Percentiles rank a stretch among this genome's conserved stretches.
Conservation (phyloP, 2,797 vertebrate species). For the Apogon hyalosoma region DNA sequence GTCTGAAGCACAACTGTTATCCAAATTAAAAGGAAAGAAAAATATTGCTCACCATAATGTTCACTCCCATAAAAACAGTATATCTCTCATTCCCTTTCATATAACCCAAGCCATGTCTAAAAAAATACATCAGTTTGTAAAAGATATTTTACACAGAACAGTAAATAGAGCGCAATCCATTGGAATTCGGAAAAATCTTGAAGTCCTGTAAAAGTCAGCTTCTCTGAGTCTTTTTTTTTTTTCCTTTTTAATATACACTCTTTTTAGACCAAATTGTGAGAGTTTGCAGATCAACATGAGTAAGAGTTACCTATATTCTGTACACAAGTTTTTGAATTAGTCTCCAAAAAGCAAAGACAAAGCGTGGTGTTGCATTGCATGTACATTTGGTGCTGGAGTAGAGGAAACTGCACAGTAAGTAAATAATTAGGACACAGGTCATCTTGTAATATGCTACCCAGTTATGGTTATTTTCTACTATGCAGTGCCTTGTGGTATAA, state of each 20-base stretch:
- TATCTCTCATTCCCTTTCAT: conserved; percentile 85
- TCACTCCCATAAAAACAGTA: conserved; percentile 86
- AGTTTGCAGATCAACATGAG: conserved; percentile 70
- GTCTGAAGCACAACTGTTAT: conserved; percentile 85
- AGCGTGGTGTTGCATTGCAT: conserved; percentile 68
- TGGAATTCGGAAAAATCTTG: conserved; percentile 74
- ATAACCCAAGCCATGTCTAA: conserved; percentile 86
- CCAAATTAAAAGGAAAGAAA: conserved; percentile 74
- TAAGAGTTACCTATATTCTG: conserved; percentile 77
- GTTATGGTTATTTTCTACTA: conserved; percentile 74
- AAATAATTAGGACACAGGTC: conserved; percentile 79
- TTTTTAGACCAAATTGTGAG: conserved; percentile 73
- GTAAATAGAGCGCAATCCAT: conserved; percentile 81
- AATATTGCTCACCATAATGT: conserved; percentile 83
- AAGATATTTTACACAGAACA: conserved; percentile 86
- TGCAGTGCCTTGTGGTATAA: conserved; percentile 70
- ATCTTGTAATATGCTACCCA: conserved; percentile 77
- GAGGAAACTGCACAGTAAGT: conserved; percentile 61
- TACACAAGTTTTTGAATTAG: conserved; percentile 75
- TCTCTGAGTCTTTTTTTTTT: conserved; percentile 62
- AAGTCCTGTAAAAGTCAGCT: conserved; percentile 73
- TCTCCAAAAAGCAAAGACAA: conserved; percentile 71
- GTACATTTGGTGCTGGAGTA: conserved; percentile 73
- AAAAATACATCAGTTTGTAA: conserved; percentile 90
- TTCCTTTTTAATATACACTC: conserved; percentile 80